Evolutionary conservation across 2,113 vertebrate genomes (phyloP), one percentile per base, ranked within the genome.

Genomic region (Aspiorhynchus laticeps): DNA sequence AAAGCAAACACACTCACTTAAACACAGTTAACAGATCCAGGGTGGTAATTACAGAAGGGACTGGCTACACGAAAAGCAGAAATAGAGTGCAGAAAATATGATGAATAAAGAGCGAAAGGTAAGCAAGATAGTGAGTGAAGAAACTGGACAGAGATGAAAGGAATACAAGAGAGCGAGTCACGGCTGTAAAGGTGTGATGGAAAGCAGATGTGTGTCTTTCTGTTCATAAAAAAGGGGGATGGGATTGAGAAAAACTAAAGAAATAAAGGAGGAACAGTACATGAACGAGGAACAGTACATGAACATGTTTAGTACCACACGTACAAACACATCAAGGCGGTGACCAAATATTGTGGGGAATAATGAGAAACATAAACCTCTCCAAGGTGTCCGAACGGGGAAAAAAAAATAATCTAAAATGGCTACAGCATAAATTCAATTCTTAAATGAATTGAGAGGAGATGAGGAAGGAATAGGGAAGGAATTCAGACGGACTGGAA

Each of bases 201-300:
- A 83, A 87, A 77, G 46, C 86, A 87, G 86, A 87, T 87, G 86
- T 73, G 46, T 17, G 12, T 84, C 46, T 83, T n/a, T 82, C 24
- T 43, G 71, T 74, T 53, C 48, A 56, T 56, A 41, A 43, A 79
- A 46, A 38, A 51, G 74, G 65, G 74, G 76, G 61, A 28, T 59
- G 33, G 77, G 11, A 78, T 15, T 2, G 11, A 82, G 84, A 63
- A 80, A 84, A 51, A 53, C 63, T 10, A 38, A 74, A 36, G n/a
- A 69, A 63, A 43, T 43, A 69, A 28, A 83, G n/a, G 15, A 56
- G 48, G 46, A n/a, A 26, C 26, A 56, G 11, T 24, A n/a, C 10
- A 41, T 87, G 75, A 53, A 51, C 36, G 15, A 56, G 48, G 46
- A n/a, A 26, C 26, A 56, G 11, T 24, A n/a, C 10, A 41, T 87